phyloP scores from a whole-genome alignment of 2,888 invertebrate species.

The Taphrorychus bicolor region DNA sequence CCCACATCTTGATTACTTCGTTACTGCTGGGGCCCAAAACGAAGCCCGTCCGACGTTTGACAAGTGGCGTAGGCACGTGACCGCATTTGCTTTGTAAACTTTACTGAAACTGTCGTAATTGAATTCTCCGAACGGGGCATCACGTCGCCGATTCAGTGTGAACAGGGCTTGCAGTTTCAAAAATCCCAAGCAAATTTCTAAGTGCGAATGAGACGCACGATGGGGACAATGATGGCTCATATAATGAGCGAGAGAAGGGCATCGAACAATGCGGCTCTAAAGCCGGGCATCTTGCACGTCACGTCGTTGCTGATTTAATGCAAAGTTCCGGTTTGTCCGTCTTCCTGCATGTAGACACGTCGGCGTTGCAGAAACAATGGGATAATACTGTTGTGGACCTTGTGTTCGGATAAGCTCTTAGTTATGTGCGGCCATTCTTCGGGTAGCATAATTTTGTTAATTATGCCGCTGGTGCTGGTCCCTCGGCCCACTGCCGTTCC shows the following conservation, averaged over 20 bases:
- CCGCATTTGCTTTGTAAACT: slow-evolving; percentile 33
- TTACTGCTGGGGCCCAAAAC: slow-evolving; percentile 20
- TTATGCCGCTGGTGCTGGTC: background rate
- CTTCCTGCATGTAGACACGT: slow-evolving; percentile 37
- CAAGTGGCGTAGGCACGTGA: slow-evolving; percentile 39
- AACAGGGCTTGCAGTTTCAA: background rate
- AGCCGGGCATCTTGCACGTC: slow-evolving; percentile 29
- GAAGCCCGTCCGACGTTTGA: slow-evolving; percentile 37
- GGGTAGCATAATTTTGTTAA: slow-evolving; percentile 4
- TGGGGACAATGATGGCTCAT: background rate
- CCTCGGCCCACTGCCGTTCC: no score
- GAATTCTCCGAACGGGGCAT: slow-evolving; percentile 15
- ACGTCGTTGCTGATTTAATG: slow-evolving; percentile 35
- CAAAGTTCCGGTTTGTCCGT: slow-evolving; percentile 38
- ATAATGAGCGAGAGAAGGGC: background rate
- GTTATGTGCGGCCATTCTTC: slow-evolving; percentile 1
- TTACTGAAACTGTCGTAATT: slow-evolving; percentile 30
- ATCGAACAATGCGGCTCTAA: background rate
- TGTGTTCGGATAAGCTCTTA: slow-evolving; percentile 21
- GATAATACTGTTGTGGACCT: slow-evolving; percentile 14
- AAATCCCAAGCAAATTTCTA: background rate
- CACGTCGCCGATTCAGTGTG: background rate
- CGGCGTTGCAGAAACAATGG: slow-evolving; percentile 20
- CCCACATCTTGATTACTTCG: slow-evolving; percentile 39
- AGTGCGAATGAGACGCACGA: no score